A percentile compares a stretch with the other conserved stretches of the same genome.
These are phyloP conservation scores for Chrysolina haemoptera DNA, from an alignment of 2,888 invertebrate species.

Conservation along the genomic window DNA sequence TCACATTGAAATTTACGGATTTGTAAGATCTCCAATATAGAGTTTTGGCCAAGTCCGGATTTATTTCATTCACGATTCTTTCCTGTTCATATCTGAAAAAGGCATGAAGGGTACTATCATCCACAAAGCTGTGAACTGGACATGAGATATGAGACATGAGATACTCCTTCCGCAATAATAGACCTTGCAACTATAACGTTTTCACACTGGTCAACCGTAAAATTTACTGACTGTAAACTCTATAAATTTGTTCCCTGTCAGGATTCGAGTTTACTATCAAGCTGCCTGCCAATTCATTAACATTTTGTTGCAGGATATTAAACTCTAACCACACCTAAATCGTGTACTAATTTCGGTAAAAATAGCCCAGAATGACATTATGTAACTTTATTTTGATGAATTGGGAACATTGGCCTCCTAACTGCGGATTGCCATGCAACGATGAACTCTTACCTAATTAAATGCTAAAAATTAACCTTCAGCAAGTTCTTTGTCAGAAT, in stretches of 20 bases:
- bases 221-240: no score
- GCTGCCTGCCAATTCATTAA: conserved; percentile 32
- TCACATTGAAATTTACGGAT: no score
- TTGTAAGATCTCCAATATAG: no score
- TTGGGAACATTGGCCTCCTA: conserved; percentile 31
- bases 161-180: no score
- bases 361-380: conserved; percentile 39
- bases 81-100: no score
- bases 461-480: conserved; percentile 37
- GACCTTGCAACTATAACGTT: no score
- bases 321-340: conserved; percentile 33
- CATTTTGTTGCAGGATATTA: conserved; percentile 26
- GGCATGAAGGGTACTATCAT: no score
- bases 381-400: conserved; percentile 40
- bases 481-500: conserved; percentile 18
- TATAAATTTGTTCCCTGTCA: neutral
- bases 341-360: conserved; percentile 29
- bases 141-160: no score
- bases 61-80: no score
- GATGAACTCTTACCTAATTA: conserved; percentile 39
- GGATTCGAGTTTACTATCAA: neutral
- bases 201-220: no score
- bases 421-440: conserved; percentile 41
- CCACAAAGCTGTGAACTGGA: no score
- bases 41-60: no score